Percentiles rank a stretch among this genome's conserved stretches.
Evolutionary conservation across 2,797 vertebrate genomes (phyloP).

Genomic region (Carapus acus): DNA sequence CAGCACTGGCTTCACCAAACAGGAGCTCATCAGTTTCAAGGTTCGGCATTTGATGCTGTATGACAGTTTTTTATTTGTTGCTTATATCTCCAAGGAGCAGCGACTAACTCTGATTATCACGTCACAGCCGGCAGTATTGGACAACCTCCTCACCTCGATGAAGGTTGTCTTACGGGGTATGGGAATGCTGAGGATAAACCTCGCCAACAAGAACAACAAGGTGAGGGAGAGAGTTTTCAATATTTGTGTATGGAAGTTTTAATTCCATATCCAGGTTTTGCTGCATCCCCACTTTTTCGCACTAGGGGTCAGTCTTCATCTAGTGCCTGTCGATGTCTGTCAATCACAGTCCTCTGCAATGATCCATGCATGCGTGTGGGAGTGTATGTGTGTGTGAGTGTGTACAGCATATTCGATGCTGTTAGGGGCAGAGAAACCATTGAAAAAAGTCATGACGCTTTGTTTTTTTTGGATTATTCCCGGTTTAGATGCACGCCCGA

Average conservation of each 20-base stretch:
- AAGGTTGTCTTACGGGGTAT: slow-evolving; percentile 74
- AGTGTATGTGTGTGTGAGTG: too few relatives aligned
- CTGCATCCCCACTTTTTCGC: slow-evolving; percentile 26
- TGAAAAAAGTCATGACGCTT: too few relatives aligned
- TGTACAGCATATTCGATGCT: too few relatives aligned
- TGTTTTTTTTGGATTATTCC: neutral
- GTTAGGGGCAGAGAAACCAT: too few relatives aligned
- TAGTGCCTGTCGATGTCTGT: neutral
- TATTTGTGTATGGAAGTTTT: neutral
- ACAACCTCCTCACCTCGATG: slow-evolving; percentile 75
- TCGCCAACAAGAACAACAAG: slow-evolving; percentile 70
- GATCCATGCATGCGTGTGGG: too few relatives aligned
- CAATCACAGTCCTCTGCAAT: too few relatives aligned
- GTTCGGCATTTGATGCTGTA: slow-evolving; percentile 40
- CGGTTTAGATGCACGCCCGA: slow-evolving; percentile 63
- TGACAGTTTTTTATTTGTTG: too few relatives aligned
- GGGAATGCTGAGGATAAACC: slow-evolving; percentile 72
- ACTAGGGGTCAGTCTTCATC: slow-evolving; percentile 55
- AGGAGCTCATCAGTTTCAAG: slow-evolving; percentile 72
- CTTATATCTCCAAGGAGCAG: too few relatives aligned
- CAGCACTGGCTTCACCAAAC: slow-evolving; percentile 68
- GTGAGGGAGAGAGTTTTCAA: slow-evolving; percentile 34
- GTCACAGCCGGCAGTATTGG: slow-evolving; percentile 66
- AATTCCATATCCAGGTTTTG: neutral
- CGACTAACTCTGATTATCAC: neutral